phyloP scores from a whole-genome alignment of 2,113 vertebrate genomes.

The Herpetotheres cachinnans region DNA sequence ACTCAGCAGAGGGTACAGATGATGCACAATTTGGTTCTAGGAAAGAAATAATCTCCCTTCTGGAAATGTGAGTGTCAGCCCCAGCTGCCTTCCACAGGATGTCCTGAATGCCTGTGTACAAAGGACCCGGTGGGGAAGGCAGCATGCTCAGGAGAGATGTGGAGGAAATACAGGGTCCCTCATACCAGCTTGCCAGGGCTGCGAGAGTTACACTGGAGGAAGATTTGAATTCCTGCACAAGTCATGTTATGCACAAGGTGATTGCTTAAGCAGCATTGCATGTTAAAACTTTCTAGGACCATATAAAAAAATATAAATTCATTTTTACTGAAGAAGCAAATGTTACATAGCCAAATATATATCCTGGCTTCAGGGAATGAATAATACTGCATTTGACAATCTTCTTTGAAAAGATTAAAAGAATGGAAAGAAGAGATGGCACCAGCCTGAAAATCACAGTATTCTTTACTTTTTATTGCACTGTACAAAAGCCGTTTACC shows the following conservation, averaged over 20 bases:
- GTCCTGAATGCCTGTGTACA: accelerated
- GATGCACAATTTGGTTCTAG: not conserved
- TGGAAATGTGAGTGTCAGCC: not conserved
- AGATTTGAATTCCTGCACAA: not conserved
- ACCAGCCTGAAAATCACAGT: not conserved
- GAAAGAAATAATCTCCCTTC: not conserved
- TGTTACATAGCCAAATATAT: not conserved
- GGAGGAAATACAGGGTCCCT: not conserved
- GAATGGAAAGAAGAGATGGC: not conserved
- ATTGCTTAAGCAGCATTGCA: not conserved
- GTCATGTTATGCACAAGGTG: not conserved
- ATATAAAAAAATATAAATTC: not conserved
- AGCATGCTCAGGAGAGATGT: accelerated
- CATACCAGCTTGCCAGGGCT: not conserved
- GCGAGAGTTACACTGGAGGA: not conserved
- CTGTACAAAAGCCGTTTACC: no score
- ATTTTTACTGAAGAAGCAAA: not conserved
- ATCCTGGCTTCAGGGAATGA: not conserved
- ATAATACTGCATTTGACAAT: not conserved
- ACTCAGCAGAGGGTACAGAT: not conserved
- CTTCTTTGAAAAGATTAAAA: not conserved
- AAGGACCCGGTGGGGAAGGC: not conserved
- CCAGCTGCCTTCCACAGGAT: not conserved
- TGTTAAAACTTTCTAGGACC: not conserved
- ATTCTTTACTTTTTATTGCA: not conserved